These are phyloP conservation scores for Cyprinodon diabolis DNA, from an alignment of 2,797 vertebrate genomes.

Conservation along the genomic window DNA sequence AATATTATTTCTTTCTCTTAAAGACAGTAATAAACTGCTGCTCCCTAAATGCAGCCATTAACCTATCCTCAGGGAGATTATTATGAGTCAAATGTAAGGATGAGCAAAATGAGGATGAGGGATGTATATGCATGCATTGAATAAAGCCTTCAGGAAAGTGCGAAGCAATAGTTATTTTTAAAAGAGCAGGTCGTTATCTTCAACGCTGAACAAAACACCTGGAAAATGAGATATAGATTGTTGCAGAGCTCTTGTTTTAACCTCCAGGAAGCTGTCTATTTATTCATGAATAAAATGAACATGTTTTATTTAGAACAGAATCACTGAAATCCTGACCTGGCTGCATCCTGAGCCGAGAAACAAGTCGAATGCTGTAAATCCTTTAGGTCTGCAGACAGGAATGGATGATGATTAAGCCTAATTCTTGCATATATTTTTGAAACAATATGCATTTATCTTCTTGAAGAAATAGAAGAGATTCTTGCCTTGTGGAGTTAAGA, in stretches of 20 bases:
- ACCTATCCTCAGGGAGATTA: neutral
- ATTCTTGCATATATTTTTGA: neutral
- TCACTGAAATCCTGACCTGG: neutral
- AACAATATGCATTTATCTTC: neutral
- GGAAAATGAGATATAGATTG: neutral
- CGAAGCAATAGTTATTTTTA: conserved; percentile 6
- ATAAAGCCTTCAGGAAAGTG: neutral
- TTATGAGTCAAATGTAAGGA: conserved; percentile 3
- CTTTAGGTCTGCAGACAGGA: neutral
- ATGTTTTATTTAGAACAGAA: conserved; percentile 11
- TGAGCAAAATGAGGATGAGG: neutral
- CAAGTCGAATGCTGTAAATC: neutral
- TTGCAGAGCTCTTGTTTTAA: conserved; percentile 1
- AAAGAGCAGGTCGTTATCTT: conserved; percentile 6
- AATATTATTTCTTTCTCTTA: neutral
- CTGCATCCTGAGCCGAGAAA: neutral
- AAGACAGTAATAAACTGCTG: neutral
- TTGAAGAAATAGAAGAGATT: neutral
- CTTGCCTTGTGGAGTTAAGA: no score
- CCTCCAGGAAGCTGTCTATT: neutral
- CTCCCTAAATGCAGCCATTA: neutral
- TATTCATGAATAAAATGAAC: neutral
- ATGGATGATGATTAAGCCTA: neutral
- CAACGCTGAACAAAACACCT: neutral
- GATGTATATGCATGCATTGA: neutral